Evolutionary conservation across 2,888 invertebrate species (phyloP).

Genomic region (Palloptera scutellata): DNA sequence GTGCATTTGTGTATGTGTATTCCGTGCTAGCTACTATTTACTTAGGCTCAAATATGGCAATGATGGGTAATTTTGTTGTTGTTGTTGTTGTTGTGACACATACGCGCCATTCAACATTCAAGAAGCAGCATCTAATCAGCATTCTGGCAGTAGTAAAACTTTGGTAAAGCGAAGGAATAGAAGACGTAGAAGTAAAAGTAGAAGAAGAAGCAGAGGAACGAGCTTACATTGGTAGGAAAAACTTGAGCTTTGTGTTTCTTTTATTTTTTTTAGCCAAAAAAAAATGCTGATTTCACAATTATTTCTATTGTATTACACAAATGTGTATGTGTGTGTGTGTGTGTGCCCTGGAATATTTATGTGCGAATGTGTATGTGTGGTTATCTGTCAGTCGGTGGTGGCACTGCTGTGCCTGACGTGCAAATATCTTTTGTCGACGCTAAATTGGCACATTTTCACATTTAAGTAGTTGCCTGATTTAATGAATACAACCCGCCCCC

Average conservation of each 20-base stretch:
- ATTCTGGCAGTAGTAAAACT: too few species aligned
- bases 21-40: too few species aligned
- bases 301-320: background rate
- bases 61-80: background rate
- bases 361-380: background rate
- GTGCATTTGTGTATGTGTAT: too few species aligned
- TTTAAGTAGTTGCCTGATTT: constrained; percentile 35
- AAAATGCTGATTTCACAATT: background rate
- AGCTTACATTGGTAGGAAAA: background rate
- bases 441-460: constrained; percentile 5
- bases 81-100: constrained; percentile 4
- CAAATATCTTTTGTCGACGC: background rate
- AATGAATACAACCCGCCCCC: constrained; percentile 34
- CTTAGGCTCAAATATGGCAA: too few species aligned
- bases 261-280: background rate
- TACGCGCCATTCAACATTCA: background rate
- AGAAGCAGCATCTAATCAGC: background rate
- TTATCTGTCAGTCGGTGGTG: background rate
- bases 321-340: background rate
- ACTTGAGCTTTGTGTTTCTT: background rate
- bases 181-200: background rate
- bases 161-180: background rate
- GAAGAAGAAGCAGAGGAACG: background rate
- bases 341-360: background rate
- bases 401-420: background rate